A percentile compares a stretch with the other conserved stretches of the same genome.
These are phyloP conservation scores for Globodera rostochiensis DNA, from an alignment of 1,140 invertebrate species.

Conservation along the genomic window DNA sequence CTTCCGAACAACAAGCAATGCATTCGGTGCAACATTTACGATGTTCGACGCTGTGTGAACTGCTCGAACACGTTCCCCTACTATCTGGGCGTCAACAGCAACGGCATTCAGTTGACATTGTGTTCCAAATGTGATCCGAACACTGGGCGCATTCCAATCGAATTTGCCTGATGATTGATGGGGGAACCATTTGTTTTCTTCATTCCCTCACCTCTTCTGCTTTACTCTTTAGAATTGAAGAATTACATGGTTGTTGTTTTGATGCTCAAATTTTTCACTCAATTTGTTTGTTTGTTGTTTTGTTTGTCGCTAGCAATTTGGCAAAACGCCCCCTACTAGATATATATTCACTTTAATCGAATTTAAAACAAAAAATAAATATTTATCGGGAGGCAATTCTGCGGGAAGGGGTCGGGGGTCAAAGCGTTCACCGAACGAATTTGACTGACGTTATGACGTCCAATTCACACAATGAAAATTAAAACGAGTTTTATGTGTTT, in stretches of 20 bases:
- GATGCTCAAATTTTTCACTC: no score
- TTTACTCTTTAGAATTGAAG: no score
- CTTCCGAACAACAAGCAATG: conserved; percentile 29
- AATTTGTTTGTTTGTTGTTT: no score
- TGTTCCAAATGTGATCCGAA: neutral
- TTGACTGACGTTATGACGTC: neutral
- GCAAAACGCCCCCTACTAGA: no score
- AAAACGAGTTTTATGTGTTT: neutral
- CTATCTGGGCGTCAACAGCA: neutral
- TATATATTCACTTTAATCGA: no score
- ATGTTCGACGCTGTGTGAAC: neutral
- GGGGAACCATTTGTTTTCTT: no score
- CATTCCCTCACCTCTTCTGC: no score
- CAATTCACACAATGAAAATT: neutral
- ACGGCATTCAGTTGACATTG: neutral
- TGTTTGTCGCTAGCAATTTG: no score
- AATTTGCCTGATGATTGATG: neutral
- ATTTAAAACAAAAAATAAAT: no score
- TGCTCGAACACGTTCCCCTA: neutral
- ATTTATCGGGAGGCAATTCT: no score
- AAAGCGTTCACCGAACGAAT: neutral
- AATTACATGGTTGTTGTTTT: no score
- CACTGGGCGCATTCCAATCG: neutral
- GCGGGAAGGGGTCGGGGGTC: no score
- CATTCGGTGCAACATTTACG: conserved; percentile 15